Base-by-base conservation (phyloP, 2,113 vertebrate species). In the Sebastes schlegelii region DNA sequence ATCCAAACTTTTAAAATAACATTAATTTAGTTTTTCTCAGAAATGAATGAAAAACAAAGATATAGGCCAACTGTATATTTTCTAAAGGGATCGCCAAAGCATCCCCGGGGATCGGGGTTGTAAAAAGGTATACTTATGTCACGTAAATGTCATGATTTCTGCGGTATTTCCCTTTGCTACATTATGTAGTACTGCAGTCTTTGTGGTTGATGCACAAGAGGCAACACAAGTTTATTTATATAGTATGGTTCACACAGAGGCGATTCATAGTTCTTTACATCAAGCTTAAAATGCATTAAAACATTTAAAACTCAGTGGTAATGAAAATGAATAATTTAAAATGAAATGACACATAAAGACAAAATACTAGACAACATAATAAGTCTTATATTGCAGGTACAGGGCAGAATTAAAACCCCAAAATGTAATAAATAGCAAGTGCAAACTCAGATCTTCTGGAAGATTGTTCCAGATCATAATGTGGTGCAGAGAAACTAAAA, bases 151-250 rank as follows among this genome's bases (percentile, higher is more conserved):
- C 11, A 26, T 5, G 7, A 8, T 46, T 26, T 74, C 42, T 49
- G 8, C 73, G 77, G 43, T 34, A 61, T 57, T 79, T 72, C 26
- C 62, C 51, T 71, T n/a, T 48, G 43, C 13, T 6, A 4, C 17
- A 11, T 70, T 11, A 80, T 9, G 9, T 55, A 52, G 58, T 6
- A 7, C n/a, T 45, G 46, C 51, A 49, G 67, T 45, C 46, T 51
- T n/a, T 73, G 48, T 62, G 55, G 70, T 21, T 45, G 74, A 61
- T 70, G 58, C 40, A 48, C 45, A 43, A 55, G 7, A 55, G 65
- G 8, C 40, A 52, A 21, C 6, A 17, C 19, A 43, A 1, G 26
- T 61, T 17, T 19, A 61, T 64, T 64, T 46, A 67, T 72, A 19
- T 5, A 54, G 6, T 55, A 26, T 13, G 19, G 69, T 60, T 52